Evolutionary conservation across 1,140 invertebrate genomes (phyloP).

Genomic region (Uloborus diversus): DNA sequence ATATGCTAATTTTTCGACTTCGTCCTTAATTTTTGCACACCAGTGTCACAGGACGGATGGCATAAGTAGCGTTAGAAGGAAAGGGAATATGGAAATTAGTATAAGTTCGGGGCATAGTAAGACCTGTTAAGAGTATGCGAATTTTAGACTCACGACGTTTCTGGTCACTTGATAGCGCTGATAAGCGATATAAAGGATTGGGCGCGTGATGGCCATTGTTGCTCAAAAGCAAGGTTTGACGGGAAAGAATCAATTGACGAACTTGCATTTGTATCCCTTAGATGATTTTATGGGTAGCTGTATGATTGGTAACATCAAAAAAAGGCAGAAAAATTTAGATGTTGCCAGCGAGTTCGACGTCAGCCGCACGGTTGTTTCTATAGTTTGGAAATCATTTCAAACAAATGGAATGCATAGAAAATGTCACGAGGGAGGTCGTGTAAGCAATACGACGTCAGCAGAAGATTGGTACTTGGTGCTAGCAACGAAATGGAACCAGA

Average conservation of each 20-base stretch:
- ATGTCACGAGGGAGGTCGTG: no score
- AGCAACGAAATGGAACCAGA: background rate
- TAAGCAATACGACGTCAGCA: background rate
- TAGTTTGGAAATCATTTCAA: slow-evolving; percentile 13
- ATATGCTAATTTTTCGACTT: no score
- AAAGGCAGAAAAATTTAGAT: background rate
- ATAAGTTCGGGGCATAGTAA: background rate
- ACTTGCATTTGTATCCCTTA: background rate
- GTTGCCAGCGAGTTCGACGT: background rate
- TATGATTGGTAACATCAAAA: background rate
- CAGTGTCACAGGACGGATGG: no score
- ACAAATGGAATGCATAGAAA: slow-evolving; percentile 8
- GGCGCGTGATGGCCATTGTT: background rate
- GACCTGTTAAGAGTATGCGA: background rate
- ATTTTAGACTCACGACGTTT: background rate
- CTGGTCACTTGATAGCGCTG: background rate
- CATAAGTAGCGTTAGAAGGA: no score
- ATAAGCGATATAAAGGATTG: background rate
- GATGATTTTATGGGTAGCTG: background rate
- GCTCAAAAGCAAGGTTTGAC: background rate
- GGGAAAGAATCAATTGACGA: background rate
- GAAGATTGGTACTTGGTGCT: background rate
- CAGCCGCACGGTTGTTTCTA: background rate
- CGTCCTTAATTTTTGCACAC: no score
- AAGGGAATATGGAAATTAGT: no score